Evolutionary conservation across 2,888 invertebrate genomes (phyloP).

Genomic region (Himalopsyche japonica): DNA sequence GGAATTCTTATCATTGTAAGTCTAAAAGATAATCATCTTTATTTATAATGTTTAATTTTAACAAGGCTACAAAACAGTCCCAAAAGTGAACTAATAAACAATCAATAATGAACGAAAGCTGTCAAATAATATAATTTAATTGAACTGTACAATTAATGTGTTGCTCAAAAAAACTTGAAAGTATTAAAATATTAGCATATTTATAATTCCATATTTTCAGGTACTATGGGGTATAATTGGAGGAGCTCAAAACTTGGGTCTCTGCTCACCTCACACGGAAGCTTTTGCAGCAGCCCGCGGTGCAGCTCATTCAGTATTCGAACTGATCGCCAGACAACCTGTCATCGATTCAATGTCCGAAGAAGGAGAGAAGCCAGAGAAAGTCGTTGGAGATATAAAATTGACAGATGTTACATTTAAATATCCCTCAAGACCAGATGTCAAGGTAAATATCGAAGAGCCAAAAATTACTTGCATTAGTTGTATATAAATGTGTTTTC

Average conservation of each 20-base stretch:
- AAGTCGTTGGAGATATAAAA: constrained; percentile 66
- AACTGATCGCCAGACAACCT: constrained; percentile 71
- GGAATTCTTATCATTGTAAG: constrained; percentile 71
- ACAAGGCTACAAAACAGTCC: neutral
- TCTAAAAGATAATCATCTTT: constrained; percentile 31
- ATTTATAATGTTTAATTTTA: neutral
- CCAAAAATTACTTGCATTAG: too few relatives aligned
- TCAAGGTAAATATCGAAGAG: constrained; percentile 59
- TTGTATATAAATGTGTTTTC: too few relatives aligned
- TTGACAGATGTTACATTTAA: constrained; percentile 73
- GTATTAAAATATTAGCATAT: too few relatives aligned
- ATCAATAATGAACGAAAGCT: too few relatives aligned
- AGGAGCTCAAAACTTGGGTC: constrained; percentile 76
- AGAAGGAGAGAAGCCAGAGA: constrained; percentile 58
- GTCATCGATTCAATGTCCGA: constrained; percentile 69
- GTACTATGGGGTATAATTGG: constrained; percentile 75
- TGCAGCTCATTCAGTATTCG: constrained; percentile 72
- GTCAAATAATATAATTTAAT: too few relatives aligned
- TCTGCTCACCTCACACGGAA: constrained; percentile 75
- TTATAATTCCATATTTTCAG: constrained; percentile 49
- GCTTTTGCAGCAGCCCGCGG: constrained; percentile 73
- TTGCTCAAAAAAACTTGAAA: too few relatives aligned
- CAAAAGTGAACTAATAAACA: neutral
- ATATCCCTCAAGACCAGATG: constrained; percentile 78
- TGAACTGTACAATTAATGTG: too few relatives aligned